Base-by-base conservation (phyloP, 1,140 invertebrate genomes). In the Adelges cooleyi region DNA sequence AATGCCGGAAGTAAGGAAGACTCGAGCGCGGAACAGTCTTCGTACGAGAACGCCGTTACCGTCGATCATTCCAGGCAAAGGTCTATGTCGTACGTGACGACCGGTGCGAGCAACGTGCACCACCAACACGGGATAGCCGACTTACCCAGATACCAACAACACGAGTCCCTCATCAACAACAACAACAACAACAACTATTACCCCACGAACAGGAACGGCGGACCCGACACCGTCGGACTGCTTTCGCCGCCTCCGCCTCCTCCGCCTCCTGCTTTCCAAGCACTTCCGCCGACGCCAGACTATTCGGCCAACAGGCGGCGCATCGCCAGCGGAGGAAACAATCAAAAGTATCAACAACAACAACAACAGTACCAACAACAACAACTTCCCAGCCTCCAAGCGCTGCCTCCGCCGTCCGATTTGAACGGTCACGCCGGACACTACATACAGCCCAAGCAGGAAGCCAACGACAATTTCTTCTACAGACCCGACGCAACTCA, bases 311-410 rank as follows among this genome's bases (percentile, higher is more conserved):
- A 11, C 5, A 33, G 29, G 11, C 29, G 29, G 22, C 40, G 48
- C 1, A 56, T 49, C 13, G 22, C 65, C 10, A 36, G 38, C 17
- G 54, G 65, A 15, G 36, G 65, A 11, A 51, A 53, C 17, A 23
- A 69, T 22, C 66, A 56, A 44, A n/a, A 36, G 42, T 71, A 75
- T 62, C 65, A 70, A 49, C 73, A 73, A 40, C 70, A 49, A 33
- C 59, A 66, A 29, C 70, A 49, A 33, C 59, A 66, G 22, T 71
- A 73, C 65, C 46, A 50, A 49, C 53, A 50, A 27, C 33, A 5
- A 65, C 27, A 49, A 11, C 38, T 38, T 13, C 18, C 13, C 44
- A 46, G 29, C 11, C 11, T 11, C 11, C 29, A 33, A 11, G 5
- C 5, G 11, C 5, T 33, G 11, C 11, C 11, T 6, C 29, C 29